Evolutionary conservation across 2,113 vertebrate genomes (phyloP).

Genomic region (Polypterus bichir): DNA sequence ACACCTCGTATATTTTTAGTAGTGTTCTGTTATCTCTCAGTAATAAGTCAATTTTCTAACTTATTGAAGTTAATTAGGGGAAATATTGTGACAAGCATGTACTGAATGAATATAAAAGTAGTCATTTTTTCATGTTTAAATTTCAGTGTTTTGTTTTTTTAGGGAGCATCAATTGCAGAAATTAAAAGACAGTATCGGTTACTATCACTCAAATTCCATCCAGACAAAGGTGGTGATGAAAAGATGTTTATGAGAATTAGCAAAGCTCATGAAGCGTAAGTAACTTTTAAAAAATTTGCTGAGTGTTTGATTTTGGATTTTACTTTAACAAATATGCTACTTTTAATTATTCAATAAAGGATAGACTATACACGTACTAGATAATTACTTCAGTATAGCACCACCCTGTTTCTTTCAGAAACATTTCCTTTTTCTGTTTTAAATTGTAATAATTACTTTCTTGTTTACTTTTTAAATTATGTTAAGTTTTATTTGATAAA

Average conservation of each 20-base stretch:
- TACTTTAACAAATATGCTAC: not conserved
- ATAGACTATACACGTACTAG: too few relatives aligned
- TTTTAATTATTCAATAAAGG: not conserved
- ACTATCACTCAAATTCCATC: slow-evolving; percentile 81
- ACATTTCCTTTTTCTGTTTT: too few relatives aligned
- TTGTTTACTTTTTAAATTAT: not conserved
- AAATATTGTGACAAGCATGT: too few relatives aligned
- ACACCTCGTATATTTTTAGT: too few relatives aligned
- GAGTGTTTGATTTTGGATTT: not conserved
- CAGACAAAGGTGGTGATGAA: slow-evolving; percentile 93
- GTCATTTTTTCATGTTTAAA: not conserved
- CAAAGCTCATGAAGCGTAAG: slow-evolving; percentile 93
- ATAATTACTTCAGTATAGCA: too few relatives aligned
- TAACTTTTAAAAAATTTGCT: slow-evolving; percentile 3
- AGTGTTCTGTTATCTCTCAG: too few relatives aligned
- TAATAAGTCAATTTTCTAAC: too few relatives aligned
- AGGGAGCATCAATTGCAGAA: slow-evolving; percentile 78
- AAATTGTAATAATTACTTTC: not conserved
- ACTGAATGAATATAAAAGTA: too few relatives aligned
- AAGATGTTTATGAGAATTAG: slow-evolving; percentile 91
- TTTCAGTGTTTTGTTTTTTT: slow-evolving; percentile 18
- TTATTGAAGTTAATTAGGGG: too few relatives aligned
- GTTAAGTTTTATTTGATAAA: too few relatives aligned
- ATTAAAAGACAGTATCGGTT: slow-evolving; percentile 92
- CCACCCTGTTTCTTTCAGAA: too few relatives aligned